Evolutionary conservation across 35 echinoderm and acorn worm genomes (phyloP).

Genomic region (Nesometra sesokonis): DNA sequence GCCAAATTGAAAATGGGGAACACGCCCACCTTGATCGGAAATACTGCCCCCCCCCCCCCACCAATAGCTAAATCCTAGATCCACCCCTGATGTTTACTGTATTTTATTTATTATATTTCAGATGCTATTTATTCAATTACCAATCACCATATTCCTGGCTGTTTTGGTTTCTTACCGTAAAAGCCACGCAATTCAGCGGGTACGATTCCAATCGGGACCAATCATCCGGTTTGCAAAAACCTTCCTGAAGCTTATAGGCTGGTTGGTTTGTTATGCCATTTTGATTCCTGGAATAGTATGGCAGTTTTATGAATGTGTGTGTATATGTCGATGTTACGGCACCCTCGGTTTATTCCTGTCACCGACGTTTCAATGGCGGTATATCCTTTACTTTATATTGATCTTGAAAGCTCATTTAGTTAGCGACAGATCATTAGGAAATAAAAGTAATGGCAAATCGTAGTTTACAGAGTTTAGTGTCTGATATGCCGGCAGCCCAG

Average conservation of each 20-base stretch:
- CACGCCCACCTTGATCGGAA: too few species aligned
- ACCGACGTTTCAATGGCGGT: neutral
- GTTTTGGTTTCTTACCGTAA: neutral
- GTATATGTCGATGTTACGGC: neutral
- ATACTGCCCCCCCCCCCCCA: too few species aligned
- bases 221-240: neutral
- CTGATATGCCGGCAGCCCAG: too few species aligned
- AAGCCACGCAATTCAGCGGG: neutral
- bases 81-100: too few species aligned
- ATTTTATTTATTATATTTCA: conserved; percentile 7
- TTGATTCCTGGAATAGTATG: neutral
- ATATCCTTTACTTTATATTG: neutral
- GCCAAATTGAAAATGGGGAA: too few species aligned
- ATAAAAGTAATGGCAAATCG: neutral
- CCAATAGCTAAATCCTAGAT: too few species aligned
- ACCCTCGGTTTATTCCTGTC: neutral
- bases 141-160: conserved; percentile 46
- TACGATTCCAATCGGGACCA: neutral
- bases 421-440: neutral
- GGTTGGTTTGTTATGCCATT: neutral
- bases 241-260: neutral
- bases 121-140: conserved; percentile 58
- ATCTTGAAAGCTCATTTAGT: neutral
- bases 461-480: too few species aligned
- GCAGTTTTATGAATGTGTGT: neutral